Conservation (phyloP, 2,797 vertebrate genomes). For the Eurystomus glaucurus region DNA sequence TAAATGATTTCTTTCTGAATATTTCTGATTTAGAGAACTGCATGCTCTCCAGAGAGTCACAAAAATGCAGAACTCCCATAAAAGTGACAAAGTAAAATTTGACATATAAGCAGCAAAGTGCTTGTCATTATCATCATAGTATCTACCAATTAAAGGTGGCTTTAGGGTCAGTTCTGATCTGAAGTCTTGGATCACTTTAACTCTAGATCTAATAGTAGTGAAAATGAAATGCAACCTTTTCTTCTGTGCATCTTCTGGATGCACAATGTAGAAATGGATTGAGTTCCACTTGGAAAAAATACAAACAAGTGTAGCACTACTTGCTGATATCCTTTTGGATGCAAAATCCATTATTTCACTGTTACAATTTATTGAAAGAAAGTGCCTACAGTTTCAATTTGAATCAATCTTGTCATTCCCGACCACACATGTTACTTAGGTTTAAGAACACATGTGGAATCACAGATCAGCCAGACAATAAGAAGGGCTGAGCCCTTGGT, state of each 20-base stretch:
- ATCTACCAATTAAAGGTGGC: background rate
- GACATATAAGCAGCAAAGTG: background rate
- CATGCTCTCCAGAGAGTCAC: background rate
- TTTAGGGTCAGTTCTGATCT: background rate
- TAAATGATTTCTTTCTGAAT: background rate
- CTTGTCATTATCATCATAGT: background rate
- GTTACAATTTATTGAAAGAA: background rate
- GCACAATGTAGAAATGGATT: background rate
- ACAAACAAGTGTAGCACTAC: background rate
- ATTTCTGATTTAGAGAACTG: background rate
- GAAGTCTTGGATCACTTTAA: background rate
- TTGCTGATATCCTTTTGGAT: background rate
- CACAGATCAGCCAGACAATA: background rate
- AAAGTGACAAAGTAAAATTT: background rate
- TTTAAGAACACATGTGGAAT: background rate
- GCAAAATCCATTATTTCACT: background rate
- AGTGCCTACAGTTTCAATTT: background rate
- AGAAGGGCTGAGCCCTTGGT: background rate
- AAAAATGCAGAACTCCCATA: background rate
- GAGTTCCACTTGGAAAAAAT: background rate
- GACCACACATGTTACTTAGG: background rate
- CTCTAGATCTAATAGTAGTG: background rate
- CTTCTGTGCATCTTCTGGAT: background rate
- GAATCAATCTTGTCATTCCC: background rate
- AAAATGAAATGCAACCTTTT: background rate